Evolutionary conservation across 2,113 vertebrate genomes (phyloP), one percentile per base, ranked within the genome.

Genomic region (Ictalurus furcatus): DNA sequence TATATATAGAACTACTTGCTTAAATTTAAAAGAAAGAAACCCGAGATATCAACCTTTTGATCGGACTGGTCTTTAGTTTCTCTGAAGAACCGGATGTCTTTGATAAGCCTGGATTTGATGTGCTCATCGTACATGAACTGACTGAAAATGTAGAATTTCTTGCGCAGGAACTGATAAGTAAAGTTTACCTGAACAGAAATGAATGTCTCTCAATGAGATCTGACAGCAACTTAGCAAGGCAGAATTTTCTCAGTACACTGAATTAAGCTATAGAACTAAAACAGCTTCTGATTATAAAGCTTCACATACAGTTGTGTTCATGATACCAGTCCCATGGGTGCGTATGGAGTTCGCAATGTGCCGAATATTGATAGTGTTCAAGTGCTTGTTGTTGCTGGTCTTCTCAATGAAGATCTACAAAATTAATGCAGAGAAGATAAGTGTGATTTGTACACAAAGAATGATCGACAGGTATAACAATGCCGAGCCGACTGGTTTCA

Each of bases 81-180:
- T 91, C 97, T 97, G 94, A 99, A 99, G 96, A 98, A 99, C 58
- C 98, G 96, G 90, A 99, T 99, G 93, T 99, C 98, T 93, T 99
- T 99, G 94, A 99, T 99, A 92, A 99, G 96, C 87, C 98, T 96
- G 91, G 98, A 99, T 93, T 99, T 99, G 94, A 99, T 99, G 95
- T 99, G 98, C 89, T 99, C 98, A 84, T 99, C 98, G 76, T 99
- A 99, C 98, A 99, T 99, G 90, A 99, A 99, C 89, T 99, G 98
- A 90, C 98, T 99, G 94, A 99, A 99, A 93, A 99, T 99, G 93
- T 99, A 99, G 92, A 99, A 99, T 91, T 99, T 99, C 93, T 99
- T 99, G 88, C 97, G 97, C 92, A 99, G 95, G 94, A 99, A 99
- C 86, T 99, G 98, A 93, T 99, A 99, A 54, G 98, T 99, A 92